A percentile compares a stretch with the other conserved stretches of the same genome.
These are phyloP conservation scores for Cyanoliseus patagonus DNA, from an alignment of 2,113 vertebrate genomes.

Conservation along the genomic window DNA sequence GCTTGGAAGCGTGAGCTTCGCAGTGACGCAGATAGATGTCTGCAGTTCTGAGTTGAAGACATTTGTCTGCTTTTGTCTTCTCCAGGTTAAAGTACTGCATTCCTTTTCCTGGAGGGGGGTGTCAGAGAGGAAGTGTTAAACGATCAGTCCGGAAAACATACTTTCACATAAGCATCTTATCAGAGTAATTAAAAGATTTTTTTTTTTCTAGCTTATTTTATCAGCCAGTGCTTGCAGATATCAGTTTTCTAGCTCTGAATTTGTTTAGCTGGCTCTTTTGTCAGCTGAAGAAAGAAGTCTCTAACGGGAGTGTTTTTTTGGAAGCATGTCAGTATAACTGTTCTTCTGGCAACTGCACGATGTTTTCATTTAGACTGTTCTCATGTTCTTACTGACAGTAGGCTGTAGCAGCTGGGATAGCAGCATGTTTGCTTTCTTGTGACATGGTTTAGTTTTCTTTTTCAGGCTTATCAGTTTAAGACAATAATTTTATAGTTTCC, in stretches of 20 bases:
- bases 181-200: neutral
- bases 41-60: neutral
- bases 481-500: neutral
- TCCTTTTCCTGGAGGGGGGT: neutral
- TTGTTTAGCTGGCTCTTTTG: neutral
- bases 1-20: neutral
- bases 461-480: neutral
- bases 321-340: slow-evolving; percentile 6
- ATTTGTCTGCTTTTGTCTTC: neutral
- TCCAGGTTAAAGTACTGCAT: neutral
- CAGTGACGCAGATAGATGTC: neutral
- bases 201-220: neutral
- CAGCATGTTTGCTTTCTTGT: slow-evolving; percentile 39
- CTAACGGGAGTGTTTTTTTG: neutral
- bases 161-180: neutral
- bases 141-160: neutral
- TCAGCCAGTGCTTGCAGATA: neutral
- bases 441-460: slow-evolving; percentile 3
- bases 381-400: slow-evolving; percentile 20
- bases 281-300: slow-evolving; percentile 2
- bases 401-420: slow-evolving; percentile 30
- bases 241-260: neutral
- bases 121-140: neutral
- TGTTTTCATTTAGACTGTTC: slow-evolving; percentile 47
- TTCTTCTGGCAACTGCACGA: neutral